Conservation (phyloP, 2,797 vertebrate genomes). For the Numenius phaeopus region DNA sequence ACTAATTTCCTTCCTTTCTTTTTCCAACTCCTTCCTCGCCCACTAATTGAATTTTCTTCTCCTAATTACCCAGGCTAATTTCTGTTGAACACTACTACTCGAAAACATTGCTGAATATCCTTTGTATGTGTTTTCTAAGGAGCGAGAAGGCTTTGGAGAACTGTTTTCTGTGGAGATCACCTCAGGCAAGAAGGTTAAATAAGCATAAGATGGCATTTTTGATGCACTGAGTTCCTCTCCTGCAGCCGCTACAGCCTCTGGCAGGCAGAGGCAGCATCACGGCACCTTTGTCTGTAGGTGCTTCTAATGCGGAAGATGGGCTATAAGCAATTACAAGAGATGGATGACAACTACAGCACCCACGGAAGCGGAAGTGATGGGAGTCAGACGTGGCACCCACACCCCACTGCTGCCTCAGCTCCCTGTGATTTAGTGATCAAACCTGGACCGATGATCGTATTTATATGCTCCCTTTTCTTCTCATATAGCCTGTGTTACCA, state of each 20-base stretch:
- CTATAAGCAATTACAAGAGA: neutral
- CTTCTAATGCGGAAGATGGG: neutral
- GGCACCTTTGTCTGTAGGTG: neutral
- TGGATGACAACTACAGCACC: neutral
- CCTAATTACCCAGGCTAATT: neutral
- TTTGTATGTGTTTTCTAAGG: neutral
- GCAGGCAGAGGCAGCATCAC: neutral
- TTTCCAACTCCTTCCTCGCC: neutral
- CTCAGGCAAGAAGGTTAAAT: neutral
- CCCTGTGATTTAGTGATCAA: neutral
- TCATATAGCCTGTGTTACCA: neutral
- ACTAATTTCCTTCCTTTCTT: conserved; percentile 38
- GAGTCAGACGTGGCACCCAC: neutral
- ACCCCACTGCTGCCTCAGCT: neutral
- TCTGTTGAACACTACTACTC: neutral
- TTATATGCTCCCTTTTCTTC: neutral
- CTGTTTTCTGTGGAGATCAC: neutral
- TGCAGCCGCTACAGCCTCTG: neutral
- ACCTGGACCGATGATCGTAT: neutral
- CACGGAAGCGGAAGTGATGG: neutral
- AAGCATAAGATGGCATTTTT: neutral
- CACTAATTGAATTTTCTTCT: conserved; percentile 34
- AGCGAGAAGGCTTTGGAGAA: neutral
- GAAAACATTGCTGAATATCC: neutral
- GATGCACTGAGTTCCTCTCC: neutral